Evolutionary conservation across 2,797 vertebrate genomes (phyloP), one percentile per base, ranked within the genome.

Genomic region (Xyrichtys novacula): DNA sequence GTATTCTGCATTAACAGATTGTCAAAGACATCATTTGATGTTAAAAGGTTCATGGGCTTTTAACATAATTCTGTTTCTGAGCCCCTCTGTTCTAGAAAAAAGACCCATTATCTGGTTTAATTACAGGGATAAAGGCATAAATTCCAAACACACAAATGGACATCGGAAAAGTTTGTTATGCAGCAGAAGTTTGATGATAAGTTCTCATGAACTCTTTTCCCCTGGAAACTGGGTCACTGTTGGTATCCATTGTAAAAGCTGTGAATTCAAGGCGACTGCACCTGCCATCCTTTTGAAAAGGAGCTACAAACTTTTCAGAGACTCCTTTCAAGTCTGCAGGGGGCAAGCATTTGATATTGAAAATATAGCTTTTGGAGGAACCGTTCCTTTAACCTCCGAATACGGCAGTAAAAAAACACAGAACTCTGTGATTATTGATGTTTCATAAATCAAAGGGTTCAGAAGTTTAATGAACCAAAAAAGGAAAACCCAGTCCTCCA

Each of bases 271-370:
- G 40, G 44, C 10, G 16, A 62, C 42, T 65, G 32, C 26, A 73
- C 38, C 38, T 75, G 49, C 48, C 48, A 70, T 71, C 57, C 36
- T 46, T 32, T 69, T 28, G 36, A 57, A 58, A 61, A 59, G 43
- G 39, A 60, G 22, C 22, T 49, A 32, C 42, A 71, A 72, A 72
- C 60, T 52, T 68, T 73, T 40, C 57, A 66, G 29, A 75, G 61
- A 19, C 48, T 42, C 46, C 52, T 78, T 76, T 52, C 10, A 71
- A 52, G 20, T 20, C 47, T 62, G 56, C 23, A 34, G 59, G 44
- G 10, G 50, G 32, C 1, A 16, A 74, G n/a, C 12, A 11, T 73
- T 63, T 77, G 40, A 63, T 57, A 71, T 69, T 46, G 20, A 74
- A 40, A 68, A 38, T 20, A 49, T 3, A 32, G 17, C 4, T 29